Evolutionary conservation across 1,140 invertebrate genomes (phyloP).

Genomic region (Drosophila ananassae): DNA sequence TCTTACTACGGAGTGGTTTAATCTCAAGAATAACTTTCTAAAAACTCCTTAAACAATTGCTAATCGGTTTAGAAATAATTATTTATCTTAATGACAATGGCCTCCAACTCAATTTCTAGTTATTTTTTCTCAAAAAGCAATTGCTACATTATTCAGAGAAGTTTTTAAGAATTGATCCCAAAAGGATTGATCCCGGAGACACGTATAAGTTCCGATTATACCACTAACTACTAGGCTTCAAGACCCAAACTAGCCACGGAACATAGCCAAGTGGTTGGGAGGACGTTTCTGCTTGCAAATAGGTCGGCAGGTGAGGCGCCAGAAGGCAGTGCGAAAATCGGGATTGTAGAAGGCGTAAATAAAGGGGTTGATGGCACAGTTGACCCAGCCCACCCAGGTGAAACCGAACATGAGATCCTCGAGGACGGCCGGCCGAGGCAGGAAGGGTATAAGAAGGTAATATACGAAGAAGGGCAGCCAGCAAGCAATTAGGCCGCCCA

Average conservation of each 20-base stretch:
- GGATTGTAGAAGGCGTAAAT: slow-evolving; percentile 93
- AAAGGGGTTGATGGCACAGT: slow-evolving; percentile 94
- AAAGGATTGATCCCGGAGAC: background rate
- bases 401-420: slow-evolving; percentile 90
- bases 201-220: background rate
- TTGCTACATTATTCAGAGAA: too few relatives aligned
- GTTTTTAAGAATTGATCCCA: too few relatives aligned
- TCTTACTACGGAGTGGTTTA: too few relatives aligned
- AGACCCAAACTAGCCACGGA: slow-evolving; percentile 56
- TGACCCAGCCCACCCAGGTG: slow-evolving; percentile 97
- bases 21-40: too few relatives aligned
- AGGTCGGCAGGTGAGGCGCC: slow-evolving; percentile 88
- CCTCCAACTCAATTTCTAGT: too few relatives aligned
- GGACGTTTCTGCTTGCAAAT: slow-evolving; percentile 77
- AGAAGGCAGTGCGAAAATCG: slow-evolving; percentile 93
- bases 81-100: too few relatives aligned
- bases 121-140: too few relatives aligned
- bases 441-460: slow-evolving; percentile 92
- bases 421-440: slow-evolving; percentile 85
- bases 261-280: slow-evolving; percentile 73
- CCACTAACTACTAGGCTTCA: background rate
- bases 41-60: too few relatives aligned
- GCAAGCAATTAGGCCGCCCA: slow-evolving; percentile 95
- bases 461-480: slow-evolving; percentile 96
- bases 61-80: too few relatives aligned